These are phyloP conservation scores for Reticulitermes lucifugus DNA, from an alignment of 2,888 invertebrate species.

Conservation along the genomic window DNA sequence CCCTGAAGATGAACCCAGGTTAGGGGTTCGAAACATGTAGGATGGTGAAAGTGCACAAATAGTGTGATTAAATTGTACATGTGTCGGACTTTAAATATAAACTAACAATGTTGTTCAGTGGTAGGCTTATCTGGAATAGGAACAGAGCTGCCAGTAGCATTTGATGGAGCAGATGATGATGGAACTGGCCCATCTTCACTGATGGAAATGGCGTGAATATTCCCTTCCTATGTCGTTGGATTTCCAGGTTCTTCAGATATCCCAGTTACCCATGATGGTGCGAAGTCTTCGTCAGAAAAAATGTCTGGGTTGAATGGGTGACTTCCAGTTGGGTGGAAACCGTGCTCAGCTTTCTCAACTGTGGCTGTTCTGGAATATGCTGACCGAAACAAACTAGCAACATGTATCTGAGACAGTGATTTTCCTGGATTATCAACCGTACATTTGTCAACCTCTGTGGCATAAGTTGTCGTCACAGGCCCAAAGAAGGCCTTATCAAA, in stretches of 20 bases:
- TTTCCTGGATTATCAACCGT: slow-evolving; percentile 8
- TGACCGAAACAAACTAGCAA: slow-evolving; percentile 14
- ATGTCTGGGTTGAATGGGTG: slow-evolving; percentile 8
- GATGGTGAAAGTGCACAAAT: too few species aligned
- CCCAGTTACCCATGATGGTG: background rate
- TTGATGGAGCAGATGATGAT: background rate
- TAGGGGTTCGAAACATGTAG: too few species aligned
- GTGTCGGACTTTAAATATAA: too few species aligned
- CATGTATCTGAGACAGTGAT: background rate
- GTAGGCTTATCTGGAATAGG: too few species aligned
- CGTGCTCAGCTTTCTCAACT: slow-evolving; percentile 9
- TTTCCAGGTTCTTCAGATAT: background rate
- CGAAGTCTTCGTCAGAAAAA: slow-evolving; percentile 13
- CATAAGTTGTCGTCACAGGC: background rate
- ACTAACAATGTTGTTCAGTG: too few species aligned
- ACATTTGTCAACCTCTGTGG: slow-evolving; percentile 27
- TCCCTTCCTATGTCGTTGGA: background rate
- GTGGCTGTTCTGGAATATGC: background rate
- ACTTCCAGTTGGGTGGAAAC: background rate
- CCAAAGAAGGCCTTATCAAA: too few species aligned
- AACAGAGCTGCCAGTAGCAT: too few species aligned
- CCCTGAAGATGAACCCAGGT: too few species aligned
- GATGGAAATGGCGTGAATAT: background rate
- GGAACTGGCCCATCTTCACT: background rate
- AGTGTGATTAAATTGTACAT: too few species aligned